A percentile compares a stretch with the other conserved stretches of the same genome.
Evolutionary conservation across 64 coral and sea anemone species (phyloP).

Genomic region (Montipora capricornis): DNA sequence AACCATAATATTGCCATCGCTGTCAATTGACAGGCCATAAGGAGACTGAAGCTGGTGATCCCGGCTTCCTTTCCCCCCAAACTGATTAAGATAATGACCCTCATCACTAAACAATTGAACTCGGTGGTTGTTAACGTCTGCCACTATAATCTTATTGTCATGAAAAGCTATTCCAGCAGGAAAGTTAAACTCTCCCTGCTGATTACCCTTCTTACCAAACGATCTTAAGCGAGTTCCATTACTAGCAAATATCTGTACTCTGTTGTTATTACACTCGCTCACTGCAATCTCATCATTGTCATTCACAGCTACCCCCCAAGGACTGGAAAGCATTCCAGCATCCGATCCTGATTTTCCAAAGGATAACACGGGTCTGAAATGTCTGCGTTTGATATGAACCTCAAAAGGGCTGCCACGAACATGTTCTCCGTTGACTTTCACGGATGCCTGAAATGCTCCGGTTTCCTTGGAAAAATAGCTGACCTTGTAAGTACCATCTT

Average conservation of each 20-base stretch:
- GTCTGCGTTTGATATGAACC: constrained; percentile 21
- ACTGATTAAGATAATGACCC: too few relatives aligned
- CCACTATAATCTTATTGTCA: too few relatives aligned
- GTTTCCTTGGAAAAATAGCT: too few relatives aligned
- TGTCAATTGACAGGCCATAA: too few relatives aligned
- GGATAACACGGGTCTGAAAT: not conserved
- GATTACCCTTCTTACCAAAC: constrained; percentile 3
- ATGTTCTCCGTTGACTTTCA: not conserved
- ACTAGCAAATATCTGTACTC: constrained; percentile 28
- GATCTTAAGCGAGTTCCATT: not conserved
- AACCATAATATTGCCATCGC: not conserved
- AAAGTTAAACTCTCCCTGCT: too few relatives aligned
- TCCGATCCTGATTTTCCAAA: constrained; percentile 24
- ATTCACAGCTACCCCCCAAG: constrained; percentile 50
- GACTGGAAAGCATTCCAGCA: not conserved
- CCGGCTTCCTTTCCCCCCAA: too few relatives aligned
- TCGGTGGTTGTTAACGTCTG: too few relatives aligned
- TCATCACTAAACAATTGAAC: too few relatives aligned
- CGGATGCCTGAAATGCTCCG: too few relatives aligned
- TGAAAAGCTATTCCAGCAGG: too few relatives aligned
- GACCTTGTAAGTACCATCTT: constrained; percentile 31
- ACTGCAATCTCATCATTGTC: constrained; percentile 40
- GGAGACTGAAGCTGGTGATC: too few relatives aligned
- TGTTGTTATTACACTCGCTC: constrained; percentile 2
- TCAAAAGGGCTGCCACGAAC: too few relatives aligned